phyloP scores from a whole-genome alignment of 2,113 vertebrate species.

The Puntigrus tetrazona region DNA sequence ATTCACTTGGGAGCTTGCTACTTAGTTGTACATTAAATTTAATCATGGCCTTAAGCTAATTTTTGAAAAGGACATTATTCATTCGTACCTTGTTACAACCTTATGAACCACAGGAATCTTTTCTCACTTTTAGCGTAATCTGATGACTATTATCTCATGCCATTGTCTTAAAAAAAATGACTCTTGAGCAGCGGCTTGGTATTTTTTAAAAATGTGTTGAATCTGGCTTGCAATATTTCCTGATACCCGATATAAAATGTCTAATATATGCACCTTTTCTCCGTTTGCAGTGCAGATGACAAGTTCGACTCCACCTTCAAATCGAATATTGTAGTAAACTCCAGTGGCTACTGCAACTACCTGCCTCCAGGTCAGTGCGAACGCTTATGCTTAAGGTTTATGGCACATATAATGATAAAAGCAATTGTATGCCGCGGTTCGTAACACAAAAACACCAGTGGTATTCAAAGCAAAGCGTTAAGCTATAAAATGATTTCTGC shows the following conservation, averaged over 20 bases:
- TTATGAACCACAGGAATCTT: not conserved
- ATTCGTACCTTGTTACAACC: conserved; percentile 18
- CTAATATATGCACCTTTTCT: conserved; percentile 33
- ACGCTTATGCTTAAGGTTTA: conserved; percentile 4
- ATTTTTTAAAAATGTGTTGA: not conserved
- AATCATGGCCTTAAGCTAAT: conserved; percentile 25
- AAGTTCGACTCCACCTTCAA: conserved; percentile 84
- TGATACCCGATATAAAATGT: not conserved
- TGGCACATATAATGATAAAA: not conserved
- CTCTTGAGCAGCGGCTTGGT: not conserved
- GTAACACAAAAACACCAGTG: not conserved
- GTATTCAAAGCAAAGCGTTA: not conserved
- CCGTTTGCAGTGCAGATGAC: conserved; percentile 77
- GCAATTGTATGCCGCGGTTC: not conserved
- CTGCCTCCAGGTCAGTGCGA: conserved; percentile 77
- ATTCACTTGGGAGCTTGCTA: conserved; percentile 25
- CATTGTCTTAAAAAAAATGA: not conserved
- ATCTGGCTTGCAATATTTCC: not conserved
- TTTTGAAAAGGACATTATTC: conserved; percentile 23
- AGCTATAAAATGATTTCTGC: not conserved
- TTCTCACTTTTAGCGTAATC: not conserved
- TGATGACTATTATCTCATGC: not conserved
- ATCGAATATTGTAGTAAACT: conserved; percentile 80
- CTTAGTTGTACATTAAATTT: conserved; percentile 8
- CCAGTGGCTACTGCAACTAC: conserved; percentile 79